phyloP scores from a whole-genome alignment of 1,140 invertebrate genomes.

The Thalassaphorura encarpata region DNA sequence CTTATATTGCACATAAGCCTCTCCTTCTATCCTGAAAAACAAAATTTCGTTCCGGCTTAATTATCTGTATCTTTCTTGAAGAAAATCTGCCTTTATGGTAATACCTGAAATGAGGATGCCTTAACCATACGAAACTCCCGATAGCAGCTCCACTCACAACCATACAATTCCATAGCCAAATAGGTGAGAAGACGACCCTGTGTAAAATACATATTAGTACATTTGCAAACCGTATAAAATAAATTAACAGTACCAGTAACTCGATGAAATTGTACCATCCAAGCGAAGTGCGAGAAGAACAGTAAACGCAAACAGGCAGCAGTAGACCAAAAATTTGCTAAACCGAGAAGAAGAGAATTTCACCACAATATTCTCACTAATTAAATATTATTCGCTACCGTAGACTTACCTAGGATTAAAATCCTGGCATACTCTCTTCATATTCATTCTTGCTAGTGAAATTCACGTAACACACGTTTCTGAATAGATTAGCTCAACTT shows the following conservation, averaged over 20 bases:
- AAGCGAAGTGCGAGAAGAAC: slow-evolving; percentile 76
- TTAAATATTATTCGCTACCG: no score
- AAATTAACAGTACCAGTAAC: slow-evolving; percentile 90
- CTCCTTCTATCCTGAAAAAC: slow-evolving; percentile 70
- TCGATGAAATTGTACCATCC: slow-evolving; percentile 79
- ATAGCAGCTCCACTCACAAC: slow-evolving; percentile 78
- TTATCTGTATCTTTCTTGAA: slow-evolving; percentile 8
- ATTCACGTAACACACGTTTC: background rate
- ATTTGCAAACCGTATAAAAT: slow-evolving; percentile 81
- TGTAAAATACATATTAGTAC: background rate
- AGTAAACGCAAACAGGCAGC: slow-evolving; percentile 81
- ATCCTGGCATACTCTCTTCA: slow-evolving; percentile 79
- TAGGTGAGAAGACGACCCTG: slow-evolving; percentile 60
- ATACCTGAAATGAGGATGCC: slow-evolving; percentile 85
- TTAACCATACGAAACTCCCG: slow-evolving; percentile 89
- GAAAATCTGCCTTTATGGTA: no score
- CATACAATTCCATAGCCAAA: slow-evolving; percentile 94
- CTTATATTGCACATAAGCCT: slow-evolving; percentile 92
- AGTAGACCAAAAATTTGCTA: slow-evolving; percentile 94
- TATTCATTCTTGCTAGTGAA: slow-evolving; percentile 54
- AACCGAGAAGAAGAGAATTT: slow-evolving; percentile 35
- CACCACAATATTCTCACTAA: background rate
- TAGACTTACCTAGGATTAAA: slow-evolving; percentile 77
- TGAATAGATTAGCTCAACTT: background rate
- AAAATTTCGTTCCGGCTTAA: no score